Percentiles rank a stretch among this genome's conserved stretches.
Evolutionary conservation across 2,113 vertebrate genomes (phyloP).

Genomic region (Rhabdornis inornatus): DNA sequence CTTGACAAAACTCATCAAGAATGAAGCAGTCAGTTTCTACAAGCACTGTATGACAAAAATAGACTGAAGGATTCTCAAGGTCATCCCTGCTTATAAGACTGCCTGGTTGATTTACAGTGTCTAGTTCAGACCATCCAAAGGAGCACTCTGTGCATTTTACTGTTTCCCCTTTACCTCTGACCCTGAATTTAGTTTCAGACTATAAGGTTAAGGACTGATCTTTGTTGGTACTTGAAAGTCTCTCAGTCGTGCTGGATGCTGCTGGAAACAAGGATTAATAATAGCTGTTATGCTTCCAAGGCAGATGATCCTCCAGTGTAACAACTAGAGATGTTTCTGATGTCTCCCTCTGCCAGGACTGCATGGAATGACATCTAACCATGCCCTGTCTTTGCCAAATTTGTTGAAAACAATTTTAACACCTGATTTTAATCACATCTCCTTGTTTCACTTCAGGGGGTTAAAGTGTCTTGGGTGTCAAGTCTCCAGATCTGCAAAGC

Average conservation of each 20-base stretch:
- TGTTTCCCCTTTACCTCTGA: background rate
- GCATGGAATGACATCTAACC: background rate
- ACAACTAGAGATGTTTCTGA: background rate
- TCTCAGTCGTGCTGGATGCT: background rate
- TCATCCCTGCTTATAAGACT: background rate
- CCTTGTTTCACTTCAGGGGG: background rate
- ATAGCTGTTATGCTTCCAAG: background rate
- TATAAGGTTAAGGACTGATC: background rate
- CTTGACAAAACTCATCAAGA: background rate
- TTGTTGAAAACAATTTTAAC: background rate
- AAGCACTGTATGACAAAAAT: background rate
- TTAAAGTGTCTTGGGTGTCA: background rate
- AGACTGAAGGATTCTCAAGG: background rate
- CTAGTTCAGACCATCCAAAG: background rate
- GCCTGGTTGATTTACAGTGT: background rate
- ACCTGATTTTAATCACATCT: background rate
- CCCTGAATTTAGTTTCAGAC: background rate
- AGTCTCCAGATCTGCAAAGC: background rate
- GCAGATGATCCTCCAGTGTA: background rate
- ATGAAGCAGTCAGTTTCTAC: background rate
- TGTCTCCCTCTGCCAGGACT: constrained; percentile 18
- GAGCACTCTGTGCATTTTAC: background rate
- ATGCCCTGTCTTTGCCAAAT: background rate
- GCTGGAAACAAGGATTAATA: background rate
- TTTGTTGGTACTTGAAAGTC: background rate